These are phyloP conservation scores for Caenorhabditis imperialis DNA, from an alignment of 2,888 invertebrate genomes.

Conservation along the genomic window DNA sequence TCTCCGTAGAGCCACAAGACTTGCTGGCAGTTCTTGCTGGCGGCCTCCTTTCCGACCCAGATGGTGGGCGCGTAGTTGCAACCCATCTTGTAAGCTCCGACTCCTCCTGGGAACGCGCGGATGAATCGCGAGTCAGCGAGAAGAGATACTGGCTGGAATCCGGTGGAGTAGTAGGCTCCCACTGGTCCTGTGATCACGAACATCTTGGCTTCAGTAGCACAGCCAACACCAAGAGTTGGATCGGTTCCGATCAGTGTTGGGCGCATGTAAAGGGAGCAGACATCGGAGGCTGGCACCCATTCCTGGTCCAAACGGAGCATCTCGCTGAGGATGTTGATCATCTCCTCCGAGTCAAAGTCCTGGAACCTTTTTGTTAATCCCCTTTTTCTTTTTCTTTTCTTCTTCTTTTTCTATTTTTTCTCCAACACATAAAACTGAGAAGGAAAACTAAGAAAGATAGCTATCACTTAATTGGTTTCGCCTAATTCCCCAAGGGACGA, in stretches of 20 bases:
- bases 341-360: conserved; percentile 89
- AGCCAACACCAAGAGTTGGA: conserved; percentile 92
- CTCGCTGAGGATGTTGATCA: conserved; percentile 88
- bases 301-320: conserved; percentile 93
- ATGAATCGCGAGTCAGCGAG: conserved; percentile 90
- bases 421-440: conserved; percentile 19
- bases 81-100: conserved; percentile 94
- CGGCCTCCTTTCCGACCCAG: conserved; percentile 82
- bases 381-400: conserved; percentile 7
- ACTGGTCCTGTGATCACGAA: conserved; percentile 94
- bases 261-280: conserved; percentile 93
- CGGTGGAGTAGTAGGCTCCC: conserved; percentile 88
- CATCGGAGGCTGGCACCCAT: conserved; percentile 92
- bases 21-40: conserved; percentile 83
- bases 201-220: conserved; percentile 89
- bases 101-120: conserved; percentile 88
- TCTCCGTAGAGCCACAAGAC: conserved; percentile 95
- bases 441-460: conserved; percentile 15
- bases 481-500: neutral
- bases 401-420: conserved; percentile 19
- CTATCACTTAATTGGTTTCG: conserved; percentile 47
- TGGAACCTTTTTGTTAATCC: conserved; percentile 66
- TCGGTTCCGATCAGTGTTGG: conserved; percentile 97
- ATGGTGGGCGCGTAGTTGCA: conserved; percentile 83
- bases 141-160: conserved; percentile 81